These are phyloP conservation scores for Gadus chalcogrammus DNA, from an alignment of 2,113 vertebrate species.

Conservation along the genomic window DNA sequence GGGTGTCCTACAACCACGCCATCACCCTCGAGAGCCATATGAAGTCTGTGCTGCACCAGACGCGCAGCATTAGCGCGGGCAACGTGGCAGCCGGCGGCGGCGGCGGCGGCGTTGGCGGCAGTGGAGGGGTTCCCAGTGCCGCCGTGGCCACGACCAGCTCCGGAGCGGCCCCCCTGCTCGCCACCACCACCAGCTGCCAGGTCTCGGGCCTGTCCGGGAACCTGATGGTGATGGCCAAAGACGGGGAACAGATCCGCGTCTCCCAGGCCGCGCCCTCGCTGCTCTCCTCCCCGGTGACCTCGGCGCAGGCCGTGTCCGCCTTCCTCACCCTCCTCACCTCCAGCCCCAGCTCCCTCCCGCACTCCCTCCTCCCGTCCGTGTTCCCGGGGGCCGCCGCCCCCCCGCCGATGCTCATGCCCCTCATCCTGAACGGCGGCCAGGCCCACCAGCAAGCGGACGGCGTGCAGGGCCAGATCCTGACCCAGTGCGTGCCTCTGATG, in stretches of 20 bases:
- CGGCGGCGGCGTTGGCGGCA: conserved; percentile 43
- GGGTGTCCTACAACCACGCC: conserved; percentile 90
- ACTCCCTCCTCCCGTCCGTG: conserved; percentile 69
- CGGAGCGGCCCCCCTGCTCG: conserved; percentile 24
- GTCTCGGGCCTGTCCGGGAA: conserved; percentile 55
- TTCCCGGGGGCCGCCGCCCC: conserved; percentile 52
- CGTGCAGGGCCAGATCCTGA: conserved; percentile 67
- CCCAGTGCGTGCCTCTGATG: conserved; percentile 73
- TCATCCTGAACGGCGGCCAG: conserved; percentile 73
- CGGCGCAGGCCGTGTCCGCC: conserved; percentile 74
- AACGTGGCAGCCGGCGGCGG: conserved; percentile 40
- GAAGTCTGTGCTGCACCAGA: conserved; percentile 88
- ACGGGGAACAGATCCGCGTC: conserved; percentile 64
- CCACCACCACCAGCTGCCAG: conserved; percentile 37
- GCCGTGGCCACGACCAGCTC: conserved; percentile 31
- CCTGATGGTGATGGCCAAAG: conserved; percentile 61
- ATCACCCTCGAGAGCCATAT: conserved; percentile 90
- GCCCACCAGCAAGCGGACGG: conserved; percentile 66
- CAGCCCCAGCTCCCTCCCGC: conserved; percentile 63
- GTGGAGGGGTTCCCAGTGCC: conserved; percentile 40
- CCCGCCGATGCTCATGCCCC: conserved; percentile 75
- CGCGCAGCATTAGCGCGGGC: conserved; percentile 78
- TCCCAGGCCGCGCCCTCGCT: conserved; percentile 67
- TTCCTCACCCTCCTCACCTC: conserved; percentile 78
- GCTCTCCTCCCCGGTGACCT: conserved; percentile 73